Base-by-base conservation (phyloP, 2,113 vertebrate genomes). In the Anguilla rostrata region DNA sequence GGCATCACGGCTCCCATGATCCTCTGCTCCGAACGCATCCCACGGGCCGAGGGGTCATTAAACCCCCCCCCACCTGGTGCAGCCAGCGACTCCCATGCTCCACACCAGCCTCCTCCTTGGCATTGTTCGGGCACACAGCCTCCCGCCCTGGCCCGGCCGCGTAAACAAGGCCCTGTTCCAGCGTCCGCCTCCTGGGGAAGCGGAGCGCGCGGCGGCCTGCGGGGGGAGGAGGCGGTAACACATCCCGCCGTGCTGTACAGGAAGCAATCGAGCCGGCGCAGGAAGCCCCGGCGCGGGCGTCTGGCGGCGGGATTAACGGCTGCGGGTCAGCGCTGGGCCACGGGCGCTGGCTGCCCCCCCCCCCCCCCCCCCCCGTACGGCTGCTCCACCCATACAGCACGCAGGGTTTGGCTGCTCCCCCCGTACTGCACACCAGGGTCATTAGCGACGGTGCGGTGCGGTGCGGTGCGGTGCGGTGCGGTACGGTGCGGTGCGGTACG, bases 201-300 rank as follows among this genome's bases (percentile, higher is more conserved):
- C 85, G 78, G 83, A 86, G 46, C 8, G 39, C n/a, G 85, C 85
- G 87, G 46, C 9, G 75, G 34, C 34, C 1, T 34, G 34, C 16
- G 81, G 81, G 53, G 1, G 34, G 34, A 34, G 34, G 26, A 78
- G 40, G 26, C 14, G 34, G 71, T 81, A 29, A 87, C 81, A 84
- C 81, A 82, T 60, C 43, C 46, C 49, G 75, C 87, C 81, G 86
- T 89, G 88, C 89, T 78, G 75, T 78, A 75, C 43, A 90, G 92
- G 92, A 93, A 93, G 90, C 83, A 90, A 92, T 93, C 60, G 85
- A 91, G 87, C 11, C 26, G 88, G 81, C 78, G 86, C 86, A 87
- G 92, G 91, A 93, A 92, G 86, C 79, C 89, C 88, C 85, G 88
- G 78, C 88, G 80, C 66, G n/a, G 82, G 83, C 86, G 78, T 75